phyloP scores from a whole-genome alignment of 2,113 vertebrate genomes.

The Martes martes region DNA sequence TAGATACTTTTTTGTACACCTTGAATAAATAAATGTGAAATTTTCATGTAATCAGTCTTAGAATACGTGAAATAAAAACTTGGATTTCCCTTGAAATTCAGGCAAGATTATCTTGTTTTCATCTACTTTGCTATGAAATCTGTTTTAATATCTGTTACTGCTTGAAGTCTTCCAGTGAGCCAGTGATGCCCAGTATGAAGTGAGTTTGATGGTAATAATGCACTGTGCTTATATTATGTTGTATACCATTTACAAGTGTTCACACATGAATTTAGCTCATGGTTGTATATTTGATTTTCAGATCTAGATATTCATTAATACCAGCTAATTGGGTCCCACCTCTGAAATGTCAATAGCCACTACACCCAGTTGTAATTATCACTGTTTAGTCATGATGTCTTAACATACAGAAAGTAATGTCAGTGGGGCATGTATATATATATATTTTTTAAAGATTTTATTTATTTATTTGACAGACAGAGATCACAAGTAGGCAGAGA shows the following conservation, averaged over 20 bases:
- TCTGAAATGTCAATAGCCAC: not conserved
- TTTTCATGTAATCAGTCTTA: not conserved
- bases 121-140: slow-evolving; percentile 14
- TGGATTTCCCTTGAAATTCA: not conserved
- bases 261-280: not conserved
- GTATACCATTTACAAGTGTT: slow-evolving; percentile 7
- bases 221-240: not conserved
- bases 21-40: not conserved
- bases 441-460: no score
- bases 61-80: not conserved
- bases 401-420: not conserved
- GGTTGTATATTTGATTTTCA: slow-evolving; percentile 37
- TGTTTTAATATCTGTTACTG: not conserved
- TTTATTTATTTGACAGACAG: no score
- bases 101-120: not conserved
- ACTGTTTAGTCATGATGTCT: not conserved
- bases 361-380: not conserved
- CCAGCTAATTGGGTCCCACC: not conserved
- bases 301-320: not conserved
- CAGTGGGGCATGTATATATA: not conserved
- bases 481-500: no score
- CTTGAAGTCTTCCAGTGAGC: not conserved
- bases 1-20: not conserved
- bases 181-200: not conserved
- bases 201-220: not conserved